Percentiles rank a stretch among this genome's conserved stretches.
Evolutionary conservation across 2,797 vertebrate genomes (phyloP).

Genomic region (Eidolon dupreanum): DNA sequence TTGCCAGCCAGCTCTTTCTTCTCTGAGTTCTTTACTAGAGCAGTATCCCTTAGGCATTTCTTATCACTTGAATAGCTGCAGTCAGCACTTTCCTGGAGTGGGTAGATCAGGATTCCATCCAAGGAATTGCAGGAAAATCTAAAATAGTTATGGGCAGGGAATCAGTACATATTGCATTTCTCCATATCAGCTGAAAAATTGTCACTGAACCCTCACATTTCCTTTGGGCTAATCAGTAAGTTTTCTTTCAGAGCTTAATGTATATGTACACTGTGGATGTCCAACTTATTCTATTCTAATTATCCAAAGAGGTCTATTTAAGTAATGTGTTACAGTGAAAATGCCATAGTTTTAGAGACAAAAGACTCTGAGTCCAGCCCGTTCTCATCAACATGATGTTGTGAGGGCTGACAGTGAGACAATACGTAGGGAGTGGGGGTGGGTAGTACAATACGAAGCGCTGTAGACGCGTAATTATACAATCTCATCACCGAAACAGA

Average conservation of each 20-base stretch:
- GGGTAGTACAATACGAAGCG: neutral
- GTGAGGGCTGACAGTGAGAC: neutral
- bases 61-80: neutral
- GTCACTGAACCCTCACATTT: neutral
- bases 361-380: neutral
- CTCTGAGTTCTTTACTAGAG: neutral
- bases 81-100: neutral
- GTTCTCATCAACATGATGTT: neutral
- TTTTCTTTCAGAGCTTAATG: neutral
- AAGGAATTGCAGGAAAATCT: conserved; percentile 3
- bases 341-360: neutral
- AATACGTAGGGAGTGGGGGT: neutral
- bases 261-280: neutral
- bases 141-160: neutral
- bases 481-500: neutral
- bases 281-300: neutral
- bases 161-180: neutral
- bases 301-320: neutral
- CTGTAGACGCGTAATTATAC: neutral
- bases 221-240: neutral
- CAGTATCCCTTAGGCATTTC: neutral
- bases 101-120: neutral
- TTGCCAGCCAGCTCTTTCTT: neutral
- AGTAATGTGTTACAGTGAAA: neutral
- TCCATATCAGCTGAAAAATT: neutral